These are phyloP conservation scores for Peromyscus aztecus DNA, from an alignment of 2,797 vertebrate genomes.

Conservation along the genomic window DNA sequence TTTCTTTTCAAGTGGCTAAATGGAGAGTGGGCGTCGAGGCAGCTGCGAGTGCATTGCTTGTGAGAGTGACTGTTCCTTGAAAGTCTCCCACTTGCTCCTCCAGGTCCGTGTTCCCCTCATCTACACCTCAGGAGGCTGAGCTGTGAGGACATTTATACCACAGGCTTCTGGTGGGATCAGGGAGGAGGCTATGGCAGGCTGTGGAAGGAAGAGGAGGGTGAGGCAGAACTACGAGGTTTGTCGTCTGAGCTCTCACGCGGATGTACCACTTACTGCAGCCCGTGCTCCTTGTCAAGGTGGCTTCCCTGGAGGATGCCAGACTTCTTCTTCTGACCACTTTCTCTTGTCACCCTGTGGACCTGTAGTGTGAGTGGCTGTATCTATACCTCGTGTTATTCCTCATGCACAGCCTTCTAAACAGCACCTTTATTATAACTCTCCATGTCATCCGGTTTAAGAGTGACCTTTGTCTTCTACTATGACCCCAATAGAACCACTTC, in stretches of 20 bases:
- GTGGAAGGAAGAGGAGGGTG: not conserved
- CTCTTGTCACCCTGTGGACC: not conserved
- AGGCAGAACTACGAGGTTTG: not conserved
- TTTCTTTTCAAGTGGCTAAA: slow-evolving; percentile 56
- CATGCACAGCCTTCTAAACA: not conserved
- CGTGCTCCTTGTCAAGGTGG: not conserved
- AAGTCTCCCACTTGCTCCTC: not conserved
- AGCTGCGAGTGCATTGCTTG: slow-evolving; percentile 14
- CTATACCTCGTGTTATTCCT: not conserved
- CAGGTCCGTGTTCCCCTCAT: not conserved
- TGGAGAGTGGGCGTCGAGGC: not conserved
- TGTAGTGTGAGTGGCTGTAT: too few species aligned
- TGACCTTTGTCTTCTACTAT: not conserved
- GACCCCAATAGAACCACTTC: not conserved
- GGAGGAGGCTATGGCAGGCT: not conserved
- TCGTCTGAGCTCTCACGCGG: not conserved
- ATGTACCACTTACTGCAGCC: not conserved
- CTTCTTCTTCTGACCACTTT: not conserved
- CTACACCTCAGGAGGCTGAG: not conserved
- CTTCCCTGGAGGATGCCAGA: not conserved
- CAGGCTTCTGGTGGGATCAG: not conserved
- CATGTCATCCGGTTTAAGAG: not conserved
- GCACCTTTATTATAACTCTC: not conserved
- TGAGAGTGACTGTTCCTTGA: too few species aligned
- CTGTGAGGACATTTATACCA: not conserved